These are phyloP conservation scores for Heterodera carotae DNA, from an alignment of 1,140 invertebrate genomes.

Conservation along the genomic window DNA sequence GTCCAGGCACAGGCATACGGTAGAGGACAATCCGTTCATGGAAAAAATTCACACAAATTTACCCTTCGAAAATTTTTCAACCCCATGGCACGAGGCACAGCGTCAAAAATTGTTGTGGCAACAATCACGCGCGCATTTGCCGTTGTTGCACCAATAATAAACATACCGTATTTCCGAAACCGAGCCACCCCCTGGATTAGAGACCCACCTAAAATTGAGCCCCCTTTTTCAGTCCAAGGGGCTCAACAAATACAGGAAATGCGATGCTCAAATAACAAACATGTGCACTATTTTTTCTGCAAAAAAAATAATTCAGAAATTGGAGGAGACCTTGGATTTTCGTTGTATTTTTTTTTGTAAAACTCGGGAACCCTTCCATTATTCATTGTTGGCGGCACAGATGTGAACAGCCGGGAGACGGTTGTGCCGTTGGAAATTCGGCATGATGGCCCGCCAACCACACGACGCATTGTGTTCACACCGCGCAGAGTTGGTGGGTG, in stretches of 20 bases:
- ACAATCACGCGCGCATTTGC: not conserved
- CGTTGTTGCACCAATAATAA: not conserved
- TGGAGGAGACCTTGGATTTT: slow-evolving; percentile 3
- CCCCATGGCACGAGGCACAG: not conserved
- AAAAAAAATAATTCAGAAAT: not conserved
- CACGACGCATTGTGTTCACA: slow-evolving; percentile 81
- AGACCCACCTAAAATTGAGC: no score
- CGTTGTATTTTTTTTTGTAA: not conserved
- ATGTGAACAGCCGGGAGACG: slow-evolving; percentile 34
- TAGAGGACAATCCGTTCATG: not conserved
- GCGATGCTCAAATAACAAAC: no score
- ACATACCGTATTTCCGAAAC: no score
- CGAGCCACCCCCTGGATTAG: no score
- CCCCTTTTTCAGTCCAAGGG: no score
- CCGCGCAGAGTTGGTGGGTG: slow-evolving; percentile 77
- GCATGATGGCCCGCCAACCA: slow-evolving; percentile 34
- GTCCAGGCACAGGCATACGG: slow-evolving; percentile 36
- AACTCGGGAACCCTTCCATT: not conserved
- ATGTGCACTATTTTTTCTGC: no score
- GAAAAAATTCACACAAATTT: not conserved
- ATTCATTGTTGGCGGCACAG: slow-evolving; percentile 27
- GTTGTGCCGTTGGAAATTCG: slow-evolving; percentile 32
- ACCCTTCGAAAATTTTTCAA: not conserved
- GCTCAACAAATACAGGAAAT: no score
- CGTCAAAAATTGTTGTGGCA: no score